Percentiles rank a stretch among this genome's conserved stretches.
phyloP scores from a whole-genome alignment of 1,140 invertebrate species.

The Lordiphosa collinella region DNA sequence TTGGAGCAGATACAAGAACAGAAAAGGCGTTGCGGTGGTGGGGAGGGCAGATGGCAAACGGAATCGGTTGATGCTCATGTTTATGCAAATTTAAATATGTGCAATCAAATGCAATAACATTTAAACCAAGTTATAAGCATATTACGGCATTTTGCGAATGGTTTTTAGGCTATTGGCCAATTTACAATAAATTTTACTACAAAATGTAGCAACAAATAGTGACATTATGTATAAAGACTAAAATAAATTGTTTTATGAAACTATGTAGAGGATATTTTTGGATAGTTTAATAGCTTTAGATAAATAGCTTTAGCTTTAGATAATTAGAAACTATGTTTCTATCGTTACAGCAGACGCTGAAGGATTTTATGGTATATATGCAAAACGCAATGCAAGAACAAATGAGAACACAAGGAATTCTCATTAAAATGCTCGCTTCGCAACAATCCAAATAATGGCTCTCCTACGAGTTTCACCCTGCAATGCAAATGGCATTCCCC shows the following conservation, averaged over 20 bases:
- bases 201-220: constrained; percentile 18
- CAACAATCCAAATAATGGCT: no score
- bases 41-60: not conserved
- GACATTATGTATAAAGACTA: not conserved
- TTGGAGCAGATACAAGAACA: not conserved
- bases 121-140: constrained; percentile 60
- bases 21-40: not conserved
- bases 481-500: no score
- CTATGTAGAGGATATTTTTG: no score
- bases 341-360: no score
- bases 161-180: constrained; percentile 19
- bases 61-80: constrained; percentile 26
- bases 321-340: no score
- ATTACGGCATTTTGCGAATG: constrained; percentile 34
- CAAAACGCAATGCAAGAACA: no score
- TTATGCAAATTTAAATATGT: constrained; percentile 66
- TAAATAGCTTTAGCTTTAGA: no score
- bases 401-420: no score
- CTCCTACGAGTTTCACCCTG: no score
- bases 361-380: no score
- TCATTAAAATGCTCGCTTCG: no score
- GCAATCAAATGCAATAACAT: constrained; percentile 60
- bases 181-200: constrained; percentile 43
- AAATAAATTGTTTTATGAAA: not conserved
- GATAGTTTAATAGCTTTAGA: no score